These are phyloP conservation scores for Thunnus thynnus DNA, from an alignment of 2,113 vertebrate genomes.

Conservation along the genomic window DNA sequence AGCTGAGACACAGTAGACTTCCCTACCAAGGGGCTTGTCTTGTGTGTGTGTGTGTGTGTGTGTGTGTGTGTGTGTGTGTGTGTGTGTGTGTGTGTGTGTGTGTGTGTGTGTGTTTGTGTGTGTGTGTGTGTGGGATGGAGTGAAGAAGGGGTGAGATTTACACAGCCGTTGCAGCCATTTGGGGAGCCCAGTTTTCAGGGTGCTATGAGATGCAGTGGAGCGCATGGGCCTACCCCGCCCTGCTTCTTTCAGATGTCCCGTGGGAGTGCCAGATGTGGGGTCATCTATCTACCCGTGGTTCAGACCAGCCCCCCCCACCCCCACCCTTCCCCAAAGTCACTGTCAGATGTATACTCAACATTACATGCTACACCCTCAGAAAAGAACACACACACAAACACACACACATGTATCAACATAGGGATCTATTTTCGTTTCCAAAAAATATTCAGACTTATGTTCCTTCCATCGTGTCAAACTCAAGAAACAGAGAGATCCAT, in stretches of 20 bases:
- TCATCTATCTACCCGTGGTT: constrained; percentile 75
- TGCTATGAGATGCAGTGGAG: constrained; percentile 79
- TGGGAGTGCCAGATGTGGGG: constrained; percentile 83
- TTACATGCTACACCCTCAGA: constrained; percentile 16
- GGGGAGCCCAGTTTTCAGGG: constrained; percentile 63
- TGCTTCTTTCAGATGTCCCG: constrained; percentile 76
- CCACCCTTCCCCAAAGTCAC: constrained; percentile 45
- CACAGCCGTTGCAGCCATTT: constrained; percentile 68
- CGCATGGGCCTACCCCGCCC: constrained; percentile 73
- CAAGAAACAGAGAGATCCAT: constrained; percentile 58
- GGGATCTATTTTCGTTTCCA: background rate
- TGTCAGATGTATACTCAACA: constrained; percentile 63
- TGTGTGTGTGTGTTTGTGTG: no score
- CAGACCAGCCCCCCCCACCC: constrained; percentile 41
- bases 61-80: constrained; percentile 16
- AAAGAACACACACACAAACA: constrained; percentile 30
- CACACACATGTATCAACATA: constrained; percentile 11
- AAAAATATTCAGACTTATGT: background rate
- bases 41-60: constrained; percentile 38
- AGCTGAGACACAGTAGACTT: constrained; percentile 58
- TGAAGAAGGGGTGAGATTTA: constrained; percentile 69
- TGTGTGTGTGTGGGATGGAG: constrained; percentile 5
- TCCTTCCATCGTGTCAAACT: constrained; percentile 2
- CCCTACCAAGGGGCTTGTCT: constrained; percentile 40
- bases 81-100: background rate